Percentiles rank a stretch among this genome's conserved stretches.
Evolutionary conservation across 1,140 invertebrate species (phyloP).

Genomic region (Planococcus citri): DNA sequence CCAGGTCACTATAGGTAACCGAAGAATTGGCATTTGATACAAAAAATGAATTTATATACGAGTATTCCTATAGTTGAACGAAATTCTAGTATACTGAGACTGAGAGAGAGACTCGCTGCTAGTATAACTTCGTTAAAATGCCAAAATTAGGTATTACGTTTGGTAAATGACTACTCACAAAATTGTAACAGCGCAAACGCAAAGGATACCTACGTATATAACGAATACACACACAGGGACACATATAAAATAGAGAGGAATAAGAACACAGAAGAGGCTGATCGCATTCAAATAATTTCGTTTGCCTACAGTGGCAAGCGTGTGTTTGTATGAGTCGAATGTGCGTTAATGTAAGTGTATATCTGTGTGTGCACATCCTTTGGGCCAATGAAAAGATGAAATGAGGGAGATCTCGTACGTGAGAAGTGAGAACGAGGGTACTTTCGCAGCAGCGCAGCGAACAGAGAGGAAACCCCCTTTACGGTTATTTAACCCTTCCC

Average conservation of each 20-base stretch:
- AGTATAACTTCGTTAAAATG: neutral
- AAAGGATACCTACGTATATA: neutral
- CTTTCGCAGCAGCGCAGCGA: neutral
- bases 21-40: too few relatives aligned
- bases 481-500: neutral
- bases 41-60: too few relatives aligned
- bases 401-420: conserved; percentile 1
- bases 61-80: too few relatives aligned
- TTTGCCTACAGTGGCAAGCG: neutral
- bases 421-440: neutral
- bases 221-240: neutral
- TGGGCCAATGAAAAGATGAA: conserved; percentile 2
- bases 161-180: neutral
- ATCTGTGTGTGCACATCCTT: neutral
- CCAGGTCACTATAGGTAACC: too few relatives aligned
- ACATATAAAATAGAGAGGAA: neutral
- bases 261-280: neutral
- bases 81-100: too few relatives aligned
- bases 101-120: neutral
- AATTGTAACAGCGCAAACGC: neutral
- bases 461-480: neutral
- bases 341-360: neutral
- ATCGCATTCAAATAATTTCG: conserved; percentile 7
- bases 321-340: conserved; percentile 2
- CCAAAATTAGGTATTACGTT: neutral